Base-by-base conservation (phyloP, 2,888 invertebrate species). In the Brachylomia viminalis region DNA sequence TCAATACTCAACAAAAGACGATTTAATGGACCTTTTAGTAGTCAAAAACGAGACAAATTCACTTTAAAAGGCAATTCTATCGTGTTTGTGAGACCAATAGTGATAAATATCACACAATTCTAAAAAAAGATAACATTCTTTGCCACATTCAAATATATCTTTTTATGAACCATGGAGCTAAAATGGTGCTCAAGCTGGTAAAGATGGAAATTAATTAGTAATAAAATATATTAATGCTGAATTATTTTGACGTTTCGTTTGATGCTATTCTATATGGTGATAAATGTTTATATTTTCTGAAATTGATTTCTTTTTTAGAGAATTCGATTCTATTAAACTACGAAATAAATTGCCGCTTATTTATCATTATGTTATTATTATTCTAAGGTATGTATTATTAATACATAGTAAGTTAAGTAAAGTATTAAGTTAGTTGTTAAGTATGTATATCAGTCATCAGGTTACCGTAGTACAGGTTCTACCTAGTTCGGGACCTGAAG, bases 21-120 rank as follows among this genome's bases (percentile, higher is more conserved):
- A 90, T 93, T 92, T 94, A 95, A 95, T 95, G 90, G 94, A 91
- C 93, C 94, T 91, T 93, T 95, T 94, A 95, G 93, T 91, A 92
- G 92, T 94, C 92, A 91, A 93, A 93, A 93, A 92, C 92, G 92
- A 94, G 95, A 95, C 95, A 95, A 96, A 95, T 95, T 95, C 92
- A 88, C 92, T 93, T 94, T 94, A 93, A 94, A 94, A 92, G 92
- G 87, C 93, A 93, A 94, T 92, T 93, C 89, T 87, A 91, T 88
- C 85, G 66, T 86, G 88, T 89, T 91, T 90, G 88, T 89, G 81
- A 90, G 83, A 87, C 87, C 88, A 84, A 80, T 58, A 74, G 80
- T 89, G 89, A 90, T 88, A 90, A 90, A 92, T 92, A 91, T 91
- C 86, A 81, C 79, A 82, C 64, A 62, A 84, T 77, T 69, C 8